Percentiles rank a stretch among this genome's conserved stretches.
phyloP scores from a whole-genome alignment of 2,797 vertebrate species.

The Micropoecilia bifurca region DNA sequence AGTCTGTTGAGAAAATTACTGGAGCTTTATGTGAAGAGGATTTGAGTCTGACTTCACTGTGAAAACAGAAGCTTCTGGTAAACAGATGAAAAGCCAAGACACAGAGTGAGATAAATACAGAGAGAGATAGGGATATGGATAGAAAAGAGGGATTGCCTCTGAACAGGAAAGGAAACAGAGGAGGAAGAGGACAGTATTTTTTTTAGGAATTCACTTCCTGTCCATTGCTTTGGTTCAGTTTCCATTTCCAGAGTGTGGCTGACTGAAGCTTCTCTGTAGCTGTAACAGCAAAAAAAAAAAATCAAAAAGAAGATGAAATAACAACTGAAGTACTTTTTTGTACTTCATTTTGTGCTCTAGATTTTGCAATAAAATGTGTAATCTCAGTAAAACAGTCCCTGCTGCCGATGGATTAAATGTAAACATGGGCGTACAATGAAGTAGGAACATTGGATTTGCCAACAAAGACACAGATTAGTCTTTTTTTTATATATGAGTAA shows the following conservation, averaged over 20 bases:
- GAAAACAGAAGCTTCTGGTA: slow-evolving; percentile 19
- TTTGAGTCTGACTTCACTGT: background rate
- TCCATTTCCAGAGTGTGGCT: slow-evolving; percentile 41
- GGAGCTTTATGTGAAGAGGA: slow-evolving; percentile 14
- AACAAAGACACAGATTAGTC: background rate
- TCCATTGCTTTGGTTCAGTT: slow-evolving; percentile 56
- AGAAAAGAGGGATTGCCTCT: slow-evolving; percentile 23
- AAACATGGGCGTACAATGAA: background rate
- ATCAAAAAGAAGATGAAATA: background rate
- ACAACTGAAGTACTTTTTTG: background rate
- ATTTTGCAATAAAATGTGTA: background rate
- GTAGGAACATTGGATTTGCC: background rate
- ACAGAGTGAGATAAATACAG: slow-evolving; percentile 18
- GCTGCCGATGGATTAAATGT: background rate
- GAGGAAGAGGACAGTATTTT: slow-evolving; percentile 56
- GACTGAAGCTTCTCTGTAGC: background rate
- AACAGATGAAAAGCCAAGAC: slow-evolving; percentile 6
- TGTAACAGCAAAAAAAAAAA: background rate
- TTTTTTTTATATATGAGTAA: background rate
- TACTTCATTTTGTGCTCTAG: background rate
- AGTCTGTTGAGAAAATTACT: slow-evolving; percentile 3
- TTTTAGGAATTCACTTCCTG: slow-evolving; percentile 57
- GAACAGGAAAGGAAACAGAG: slow-evolving; percentile 53
- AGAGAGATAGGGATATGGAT: slow-evolving; percentile 18
- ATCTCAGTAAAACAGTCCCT: background rate